These are phyloP conservation scores for Melitaea cinxia DNA, from an alignment of 1,140 invertebrate genomes.

Conservation along the genomic window DNA sequence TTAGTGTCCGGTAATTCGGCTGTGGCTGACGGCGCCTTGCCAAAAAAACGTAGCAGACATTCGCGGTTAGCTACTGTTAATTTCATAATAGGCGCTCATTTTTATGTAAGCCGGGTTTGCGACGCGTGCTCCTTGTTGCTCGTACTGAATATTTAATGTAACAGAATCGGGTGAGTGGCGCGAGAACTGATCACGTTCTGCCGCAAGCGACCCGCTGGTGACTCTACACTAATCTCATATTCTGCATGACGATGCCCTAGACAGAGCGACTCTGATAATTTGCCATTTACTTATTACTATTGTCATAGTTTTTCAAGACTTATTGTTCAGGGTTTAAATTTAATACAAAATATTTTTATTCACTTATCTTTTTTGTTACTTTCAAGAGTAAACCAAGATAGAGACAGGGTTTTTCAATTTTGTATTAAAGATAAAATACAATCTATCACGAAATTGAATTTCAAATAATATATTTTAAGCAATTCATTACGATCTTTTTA, in stretches of 20 bases:
- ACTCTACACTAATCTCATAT: slow-evolving; percentile 56
- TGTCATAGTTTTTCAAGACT: neutral
- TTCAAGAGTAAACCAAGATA: too few relatives aligned
- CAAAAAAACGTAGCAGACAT: slow-evolving; percentile 67
- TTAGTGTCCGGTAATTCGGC: slow-evolving; percentile 78
- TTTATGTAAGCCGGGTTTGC: slow-evolving; percentile 66
- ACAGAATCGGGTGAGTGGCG: slow-evolving; percentile 53
- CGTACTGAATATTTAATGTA: slow-evolving; percentile 71
- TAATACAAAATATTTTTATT: too few relatives aligned
- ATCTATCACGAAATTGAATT: too few relatives aligned
- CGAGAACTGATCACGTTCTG: slow-evolving; percentile 62
- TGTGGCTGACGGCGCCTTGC: slow-evolving; percentile 64
- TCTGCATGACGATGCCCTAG: slow-evolving; percentile 56
- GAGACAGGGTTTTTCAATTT: too few relatives aligned
- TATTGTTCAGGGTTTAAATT: too few relatives aligned
- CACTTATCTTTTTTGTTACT: too few relatives aligned
- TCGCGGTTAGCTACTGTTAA: slow-evolving; percentile 67
- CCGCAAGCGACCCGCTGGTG: slow-evolving; percentile 44
- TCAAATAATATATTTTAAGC: too few relatives aligned
- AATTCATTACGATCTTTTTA: too few relatives aligned
- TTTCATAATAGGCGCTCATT: slow-evolving; percentile 79
- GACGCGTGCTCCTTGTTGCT: slow-evolving; percentile 50
- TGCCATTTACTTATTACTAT: neutral
- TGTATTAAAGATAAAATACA: too few relatives aligned
- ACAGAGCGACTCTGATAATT: slow-evolving; percentile 17